These are phyloP conservation scores for Nycticebus coucang DNA, from an alignment of 2,113 vertebrate genomes.

Conservation along the genomic window DNA sequence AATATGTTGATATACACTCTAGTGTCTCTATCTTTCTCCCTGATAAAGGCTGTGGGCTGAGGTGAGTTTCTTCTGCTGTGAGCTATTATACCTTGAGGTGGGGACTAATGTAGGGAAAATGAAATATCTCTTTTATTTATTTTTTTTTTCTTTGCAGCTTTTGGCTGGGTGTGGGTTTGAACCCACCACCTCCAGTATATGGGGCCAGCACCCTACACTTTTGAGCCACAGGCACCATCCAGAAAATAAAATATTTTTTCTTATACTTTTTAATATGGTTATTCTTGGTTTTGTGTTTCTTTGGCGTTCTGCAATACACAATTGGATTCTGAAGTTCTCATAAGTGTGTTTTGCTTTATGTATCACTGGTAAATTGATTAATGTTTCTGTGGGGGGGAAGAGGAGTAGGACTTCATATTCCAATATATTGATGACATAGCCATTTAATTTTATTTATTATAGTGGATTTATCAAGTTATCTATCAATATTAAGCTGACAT, in stretches of 20 bases:
- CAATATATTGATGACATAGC: neutral
- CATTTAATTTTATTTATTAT: neutral
- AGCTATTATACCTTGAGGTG: neutral
- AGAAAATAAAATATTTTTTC: neutral
- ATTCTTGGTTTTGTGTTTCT: neutral
- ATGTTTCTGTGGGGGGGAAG: neutral
- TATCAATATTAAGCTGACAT: neutral
- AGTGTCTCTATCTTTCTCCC: neutral
- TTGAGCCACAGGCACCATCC: no score
- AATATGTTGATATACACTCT: neutral
- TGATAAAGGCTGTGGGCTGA: neutral
- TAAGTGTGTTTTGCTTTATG: neutral
- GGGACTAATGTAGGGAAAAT: neutral
- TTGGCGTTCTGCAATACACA: neutral
- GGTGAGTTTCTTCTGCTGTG: neutral
- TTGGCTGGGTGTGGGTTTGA: no score
- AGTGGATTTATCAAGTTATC: neutral
- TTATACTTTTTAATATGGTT: neutral
- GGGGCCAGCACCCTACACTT: no score
- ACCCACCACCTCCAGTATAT: no score
- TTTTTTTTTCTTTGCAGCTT: no score
- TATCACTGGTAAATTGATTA: neutral
- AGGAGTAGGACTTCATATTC: neutral
- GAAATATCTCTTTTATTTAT: no score
- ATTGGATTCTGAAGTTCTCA: neutral